Conservation (phyloP, 2,888 invertebrate species). For the Endomychus coccineus region DNA sequence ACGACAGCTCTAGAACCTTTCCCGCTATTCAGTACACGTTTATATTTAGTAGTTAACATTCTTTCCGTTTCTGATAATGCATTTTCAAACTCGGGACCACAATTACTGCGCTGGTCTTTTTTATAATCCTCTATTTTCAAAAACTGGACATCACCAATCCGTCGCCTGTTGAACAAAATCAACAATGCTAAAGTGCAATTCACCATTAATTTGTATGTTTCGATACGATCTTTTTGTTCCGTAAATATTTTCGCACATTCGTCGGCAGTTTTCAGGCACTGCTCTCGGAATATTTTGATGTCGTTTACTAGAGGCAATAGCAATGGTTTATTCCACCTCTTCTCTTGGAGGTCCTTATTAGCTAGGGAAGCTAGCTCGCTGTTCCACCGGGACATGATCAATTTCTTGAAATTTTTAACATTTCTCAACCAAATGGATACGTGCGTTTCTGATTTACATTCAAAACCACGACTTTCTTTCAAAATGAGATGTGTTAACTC, state of each 20-base stretch:
- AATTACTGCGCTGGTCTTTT: constrained; percentile 6
- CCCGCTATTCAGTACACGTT: constrained; percentile 22
- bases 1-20: constrained; percentile 28
- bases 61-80: constrained; percentile 2
- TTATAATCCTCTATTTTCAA: constrained; percentile 16
- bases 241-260: constrained; percentile 15
- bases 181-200: constrained; percentile 11
- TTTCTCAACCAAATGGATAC: no score
- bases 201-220: constrained; percentile 15
- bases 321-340: no score
- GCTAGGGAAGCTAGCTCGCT: no score
- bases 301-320: constrained; percentile 8
- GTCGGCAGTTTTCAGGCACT: constrained; percentile 14
- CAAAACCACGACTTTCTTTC: no score
- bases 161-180: constrained; percentile 14
- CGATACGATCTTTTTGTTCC: constrained; percentile 14
- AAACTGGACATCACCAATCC: constrained; percentile 14
- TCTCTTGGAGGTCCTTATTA: no score
- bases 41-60: constrained; percentile 22
- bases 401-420: no score
- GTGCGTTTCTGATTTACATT: no score
- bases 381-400: no score
- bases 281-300: constrained; percentile 19
- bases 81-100: constrained; percentile 3
- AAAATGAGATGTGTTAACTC: no score